Evolutionary conservation across 2,113 vertebrate genomes (phyloP), one percentile per base, ranked within the genome.

Genomic region (Riparia riparia): DNA sequence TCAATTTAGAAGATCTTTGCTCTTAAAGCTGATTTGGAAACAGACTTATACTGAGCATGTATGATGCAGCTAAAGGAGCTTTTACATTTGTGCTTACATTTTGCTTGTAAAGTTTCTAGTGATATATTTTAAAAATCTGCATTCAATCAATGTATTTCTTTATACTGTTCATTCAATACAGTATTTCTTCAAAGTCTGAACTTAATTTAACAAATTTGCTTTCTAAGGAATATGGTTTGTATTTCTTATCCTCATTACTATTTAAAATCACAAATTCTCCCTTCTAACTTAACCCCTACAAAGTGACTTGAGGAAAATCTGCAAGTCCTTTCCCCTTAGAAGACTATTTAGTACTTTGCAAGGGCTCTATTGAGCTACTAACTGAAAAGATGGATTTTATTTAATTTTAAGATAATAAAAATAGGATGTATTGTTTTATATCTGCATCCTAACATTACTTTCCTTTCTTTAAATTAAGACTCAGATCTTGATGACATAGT

Each of bases 101-200:
- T 86, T 45, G 60, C 22, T 61, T 69, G 24, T 8, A 66, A 72
- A 85, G 15, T 69, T 86, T 66, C 50, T 47, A 85, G 51, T 37
- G 19, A 89, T 94, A 65, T 82, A 64, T 37, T 69, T 63, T 26
- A 58, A 47, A 93, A 80, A 44, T 76, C 32, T 81, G 44, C 16
- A 73, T 78, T 71, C 31, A 74, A 87, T 76, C 45, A 21, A 69
- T 82, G 28, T 88, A 61, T 87, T 93, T 90, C 65, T 70, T 90
- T 77, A 79, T 88, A 50, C 16, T 73, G 51, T 88, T 97, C 13
- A 41, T 63, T 95, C 93, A 96, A 96, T 91, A 58, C 45, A 95
- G 78, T 56, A 91, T 92, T 95, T 93, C 47, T 97, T 96, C 34
- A 80, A 56, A 93, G 84, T 94, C 72, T 93, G 58, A 95, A 94